Evolutionary conservation across 1,140 invertebrate species (phyloP), one percentile per base, ranked within the genome.

Genomic region (Polypedilum vanderplanki): DNA sequence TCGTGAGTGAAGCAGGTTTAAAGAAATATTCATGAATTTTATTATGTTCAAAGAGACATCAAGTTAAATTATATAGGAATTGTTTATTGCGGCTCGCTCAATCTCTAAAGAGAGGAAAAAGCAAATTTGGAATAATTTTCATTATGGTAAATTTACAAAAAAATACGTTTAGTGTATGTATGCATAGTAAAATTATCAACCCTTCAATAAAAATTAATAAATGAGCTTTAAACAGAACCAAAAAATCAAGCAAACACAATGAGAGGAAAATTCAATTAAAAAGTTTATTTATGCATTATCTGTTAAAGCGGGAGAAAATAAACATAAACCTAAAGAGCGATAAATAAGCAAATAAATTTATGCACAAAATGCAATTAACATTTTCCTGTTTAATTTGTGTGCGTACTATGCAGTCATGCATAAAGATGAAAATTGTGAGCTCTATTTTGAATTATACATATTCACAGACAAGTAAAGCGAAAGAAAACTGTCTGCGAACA

Each of bases 301-400:
- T 12, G 12, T 15, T 12, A 57, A 12, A 57, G 46, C 8, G 46
- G n/a, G 46, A n/a, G 46, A 57, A 12, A 57, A 57, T n/a, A 57
- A 57, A 57, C 46, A 57, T n/a, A 12, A 57, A 57, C 9, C 12
- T n/a, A n/a, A 57, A 12, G 46, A 57, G 46, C 46, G 46, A 57
- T 57, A 57, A 57, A 57, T 57, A n/a, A 57, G n/a, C 46, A 57
- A 57, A 57, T 57, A n/a, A 57, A 57, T 57, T 57, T 57, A 57
- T 57, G 46, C n/a, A 57, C 12, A 57, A 57, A 57, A 57, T 15
- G 46, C 46, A 57, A 57, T 57, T 57, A 57, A 57, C 46, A 57
- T 57, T 57, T 57, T 57, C 46, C 46, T 57, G 46, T 57, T 57
- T 57, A 33, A 33, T 33, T 57, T 57, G 46, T 57, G 12, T 46